Evolutionary conservation across 1,140 invertebrate genomes (phyloP), one percentile per base, ranked within the genome.

Genomic region (Orius laevigatus): DNA sequence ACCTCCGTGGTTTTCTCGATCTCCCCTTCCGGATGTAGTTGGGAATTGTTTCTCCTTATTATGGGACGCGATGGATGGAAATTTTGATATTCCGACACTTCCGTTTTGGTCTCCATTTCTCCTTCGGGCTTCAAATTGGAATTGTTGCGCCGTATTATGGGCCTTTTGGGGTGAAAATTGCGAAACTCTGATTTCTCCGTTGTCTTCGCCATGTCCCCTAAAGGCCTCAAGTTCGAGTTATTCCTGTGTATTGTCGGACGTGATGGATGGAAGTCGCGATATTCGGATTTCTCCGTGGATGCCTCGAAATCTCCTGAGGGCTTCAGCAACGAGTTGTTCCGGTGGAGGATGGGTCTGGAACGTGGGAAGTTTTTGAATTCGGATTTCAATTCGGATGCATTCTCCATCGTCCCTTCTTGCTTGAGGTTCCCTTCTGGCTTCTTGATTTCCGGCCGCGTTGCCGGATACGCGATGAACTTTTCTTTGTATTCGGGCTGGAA

Each of bases 61-160:
- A 44, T 43, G 1, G 48, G 48, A 9, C 54, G 43, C 47, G 43
- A 11, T 31, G 40, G 19, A 12, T 36, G 44, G 48, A 52, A 55
- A 14, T 52, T 45, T 1, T 36, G 19, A 36, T 50, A 58, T 38
- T 54, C 43, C 0, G 52, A 39, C 31, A 41, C 47, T 25, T 45
- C 32, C 42, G 54, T 53, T 2, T 53, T 45, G 1, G 40, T 38
- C 16, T 31, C 44, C 14, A 57, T 46, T 35, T 53, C 48, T 0
- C 57, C 57, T 41, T 53, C 55, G 2, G 50, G 40, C 48, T 55
- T 55, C 6, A 58, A 48, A 44, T 49, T 46, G 12, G 55, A 51
- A 3, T 52, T 14, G 9, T 49, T 47, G 33, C 51, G 46, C 10
- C 48, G 39, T 1, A 53, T n/a, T 3, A 52, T 34, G 1, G 53